These are phyloP conservation scores for Drosophila equinoxialis DNA, from an alignment of 1,140 invertebrate genomes.

Conservation along the genomic window DNA sequence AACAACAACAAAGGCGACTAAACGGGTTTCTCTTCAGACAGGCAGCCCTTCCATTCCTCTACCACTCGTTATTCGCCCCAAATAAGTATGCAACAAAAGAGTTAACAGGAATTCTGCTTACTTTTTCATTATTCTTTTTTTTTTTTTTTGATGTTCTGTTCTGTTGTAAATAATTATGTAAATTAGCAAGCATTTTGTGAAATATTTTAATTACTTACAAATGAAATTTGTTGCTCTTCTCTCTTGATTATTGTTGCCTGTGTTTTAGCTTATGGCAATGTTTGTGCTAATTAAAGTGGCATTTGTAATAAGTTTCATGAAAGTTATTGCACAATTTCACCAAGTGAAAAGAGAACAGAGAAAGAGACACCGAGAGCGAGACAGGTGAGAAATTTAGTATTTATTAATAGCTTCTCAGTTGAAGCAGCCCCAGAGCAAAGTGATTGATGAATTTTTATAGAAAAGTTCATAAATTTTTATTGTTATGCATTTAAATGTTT, in stretches of 20 bases:
- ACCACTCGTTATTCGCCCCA: background rate
- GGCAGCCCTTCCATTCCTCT: background rate
- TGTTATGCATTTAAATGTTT: background rate
- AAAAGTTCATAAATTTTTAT: background rate
- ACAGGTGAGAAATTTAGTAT: background rate
- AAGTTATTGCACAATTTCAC: background rate
- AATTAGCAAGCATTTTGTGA: constrained; percentile 5
- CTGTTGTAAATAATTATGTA: constrained; percentile 4
- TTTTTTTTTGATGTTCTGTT: background rate
- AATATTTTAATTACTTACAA: constrained; percentile 11
- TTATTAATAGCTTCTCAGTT: background rate
- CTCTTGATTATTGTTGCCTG: no score
- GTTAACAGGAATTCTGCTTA: constrained; percentile 7
- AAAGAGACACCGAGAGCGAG: no score
- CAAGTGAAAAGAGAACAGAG: no score
- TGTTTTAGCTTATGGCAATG: background rate
- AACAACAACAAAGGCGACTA: constrained; percentile 29
- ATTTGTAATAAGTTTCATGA: constrained; percentile 6
- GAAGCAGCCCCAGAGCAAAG: background rate
- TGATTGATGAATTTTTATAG: background rate
- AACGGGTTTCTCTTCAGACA: constrained; percentile 34
- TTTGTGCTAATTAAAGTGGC: constrained; percentile 7
- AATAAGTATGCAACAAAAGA: constrained; percentile 14
- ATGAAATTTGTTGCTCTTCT: background rate
- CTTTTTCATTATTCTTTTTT: background rate